These are phyloP conservation scores for Cheilosia urbana DNA, from an alignment of 2,888 invertebrate genomes.

Conservation along the genomic window DNA sequence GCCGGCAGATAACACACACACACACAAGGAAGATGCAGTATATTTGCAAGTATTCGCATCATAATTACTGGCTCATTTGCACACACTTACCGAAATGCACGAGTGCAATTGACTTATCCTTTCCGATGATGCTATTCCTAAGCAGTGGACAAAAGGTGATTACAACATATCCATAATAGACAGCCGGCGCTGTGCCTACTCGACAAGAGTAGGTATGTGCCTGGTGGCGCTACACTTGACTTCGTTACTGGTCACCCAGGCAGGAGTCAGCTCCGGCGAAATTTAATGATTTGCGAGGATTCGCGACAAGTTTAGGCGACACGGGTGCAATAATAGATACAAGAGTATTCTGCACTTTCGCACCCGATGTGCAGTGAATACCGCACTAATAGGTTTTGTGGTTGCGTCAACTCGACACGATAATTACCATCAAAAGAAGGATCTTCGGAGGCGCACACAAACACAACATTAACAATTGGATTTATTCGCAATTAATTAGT, in stretches of 20 bases:
- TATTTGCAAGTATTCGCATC: constrained; percentile 64
- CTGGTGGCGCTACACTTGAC: constrained; percentile 43
- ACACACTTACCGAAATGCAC: constrained; percentile 31
- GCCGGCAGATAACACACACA: constrained; percentile 41
- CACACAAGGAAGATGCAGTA: constrained; percentile 3
- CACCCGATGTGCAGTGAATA: constrained; percentile 6
- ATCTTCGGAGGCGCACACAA: constrained; percentile 45
- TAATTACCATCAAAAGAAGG: constrained; percentile 49
- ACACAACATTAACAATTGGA: constrained; percentile 45
- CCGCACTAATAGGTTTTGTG: constrained; percentile 65
- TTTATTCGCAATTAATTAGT: constrained; percentile 59
- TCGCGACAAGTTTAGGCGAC: constrained; percentile 5
- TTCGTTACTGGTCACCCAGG: constrained; percentile 8
- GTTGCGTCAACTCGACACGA: constrained; percentile 60
- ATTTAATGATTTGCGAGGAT: constrained; percentile 39
- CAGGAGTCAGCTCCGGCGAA: constrained; percentile 16
- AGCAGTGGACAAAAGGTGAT: constrained; percentile 59
- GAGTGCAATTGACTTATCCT: constrained; percentile 13
- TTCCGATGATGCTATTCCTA: neutral
- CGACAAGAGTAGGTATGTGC: neutral
- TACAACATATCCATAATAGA: constrained; percentile 59
- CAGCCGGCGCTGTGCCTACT: constrained; percentile 15
- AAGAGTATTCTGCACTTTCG: constrained; percentile 2
- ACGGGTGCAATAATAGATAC: neutral
- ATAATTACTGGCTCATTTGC: constrained; percentile 15